Conservation (phyloP, 2,797 vertebrate genomes). For the Chelmon rostratus region DNA sequence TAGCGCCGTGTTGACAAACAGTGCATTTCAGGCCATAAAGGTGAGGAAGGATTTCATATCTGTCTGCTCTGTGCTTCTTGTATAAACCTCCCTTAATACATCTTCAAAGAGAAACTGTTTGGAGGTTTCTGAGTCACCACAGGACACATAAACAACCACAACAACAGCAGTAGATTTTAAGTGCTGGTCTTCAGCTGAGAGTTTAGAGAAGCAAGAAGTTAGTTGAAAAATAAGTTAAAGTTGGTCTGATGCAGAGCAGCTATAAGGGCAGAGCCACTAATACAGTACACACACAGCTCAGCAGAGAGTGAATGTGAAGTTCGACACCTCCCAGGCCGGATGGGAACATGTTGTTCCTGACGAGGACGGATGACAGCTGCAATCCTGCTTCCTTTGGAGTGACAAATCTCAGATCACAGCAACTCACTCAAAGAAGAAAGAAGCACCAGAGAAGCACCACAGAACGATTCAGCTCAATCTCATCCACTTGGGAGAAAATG, state of each 20-base stretch:
- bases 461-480: not conserved
- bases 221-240: not conserved
- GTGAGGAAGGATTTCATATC: constrained; percentile 11
- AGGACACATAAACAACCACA: not conserved
- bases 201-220: constrained; percentile 6
- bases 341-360: constrained; percentile 43
- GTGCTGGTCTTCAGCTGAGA: not conserved
- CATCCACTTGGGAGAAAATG: not conserved
- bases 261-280: not conserved
- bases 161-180: not conserved
- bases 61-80: not conserved
- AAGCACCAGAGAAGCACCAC: not conserved
- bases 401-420: constrained; percentile 55
- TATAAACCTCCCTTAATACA: constrained; percentile 7
- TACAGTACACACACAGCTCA: not conserved
- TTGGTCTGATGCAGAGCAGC: constrained; percentile 6
- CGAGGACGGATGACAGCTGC: constrained; percentile 34
- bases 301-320: not conserved
- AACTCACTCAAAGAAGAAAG: constrained; percentile 6
- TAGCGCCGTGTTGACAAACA: not conserved
- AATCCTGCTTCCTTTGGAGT: constrained; percentile 30
- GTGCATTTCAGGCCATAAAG: constrained; percentile 14
- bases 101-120: constrained; percentile 17
- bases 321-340: not conserved
- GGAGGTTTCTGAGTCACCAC: not conserved